A percentile compares a stretch with the other conserved stretches of the same genome.
Conservation (phyloP, 2,888 invertebrate species). For the Caenorhabditis becei region DNA sequence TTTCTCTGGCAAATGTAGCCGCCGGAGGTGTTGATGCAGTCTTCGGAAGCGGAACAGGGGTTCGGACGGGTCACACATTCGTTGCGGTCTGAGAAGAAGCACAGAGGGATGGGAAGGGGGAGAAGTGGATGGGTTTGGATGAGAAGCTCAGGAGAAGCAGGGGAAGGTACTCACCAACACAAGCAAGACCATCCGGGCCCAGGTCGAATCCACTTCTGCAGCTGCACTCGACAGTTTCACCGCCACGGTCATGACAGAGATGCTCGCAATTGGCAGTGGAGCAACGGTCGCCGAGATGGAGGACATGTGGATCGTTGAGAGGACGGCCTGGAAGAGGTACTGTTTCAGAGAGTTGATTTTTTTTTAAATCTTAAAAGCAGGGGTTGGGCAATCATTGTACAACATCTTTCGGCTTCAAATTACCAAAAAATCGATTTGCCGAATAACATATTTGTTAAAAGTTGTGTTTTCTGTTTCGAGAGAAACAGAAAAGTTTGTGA, state of each 20-base stretch:
- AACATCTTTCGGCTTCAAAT: no score
- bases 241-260: conserved; percentile 77
- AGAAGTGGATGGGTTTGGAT: neutral
- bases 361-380: no score
- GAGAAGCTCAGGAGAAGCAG: neutral
- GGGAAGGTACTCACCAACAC: conserved; percentile 74
- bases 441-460: no score
- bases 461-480: no score
- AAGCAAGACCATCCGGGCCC: conserved; percentile 77
- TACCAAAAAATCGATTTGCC: no score
- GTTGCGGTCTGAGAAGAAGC: conserved; percentile 57
- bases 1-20: conserved; percentile 87
- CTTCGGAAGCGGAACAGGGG: conserved; percentile 63
- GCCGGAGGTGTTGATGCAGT: conserved; percentile 82
- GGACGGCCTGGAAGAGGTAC: conserved; percentile 47
- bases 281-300: conserved; percentile 76
- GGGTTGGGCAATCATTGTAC: no score
- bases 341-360: no score
- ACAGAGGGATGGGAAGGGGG: conserved; percentile 5
- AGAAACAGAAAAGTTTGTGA: no score
- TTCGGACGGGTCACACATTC: conserved; percentile 53
- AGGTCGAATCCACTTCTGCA: conserved; percentile 79
- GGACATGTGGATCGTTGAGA: conserved; percentile 59
- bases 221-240: conserved; percentile 77
- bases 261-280: conserved; percentile 77